Evolutionary conservation across 1,140 invertebrate genomes (phyloP).

Genomic region (Drosophila ercepeae): DNA sequence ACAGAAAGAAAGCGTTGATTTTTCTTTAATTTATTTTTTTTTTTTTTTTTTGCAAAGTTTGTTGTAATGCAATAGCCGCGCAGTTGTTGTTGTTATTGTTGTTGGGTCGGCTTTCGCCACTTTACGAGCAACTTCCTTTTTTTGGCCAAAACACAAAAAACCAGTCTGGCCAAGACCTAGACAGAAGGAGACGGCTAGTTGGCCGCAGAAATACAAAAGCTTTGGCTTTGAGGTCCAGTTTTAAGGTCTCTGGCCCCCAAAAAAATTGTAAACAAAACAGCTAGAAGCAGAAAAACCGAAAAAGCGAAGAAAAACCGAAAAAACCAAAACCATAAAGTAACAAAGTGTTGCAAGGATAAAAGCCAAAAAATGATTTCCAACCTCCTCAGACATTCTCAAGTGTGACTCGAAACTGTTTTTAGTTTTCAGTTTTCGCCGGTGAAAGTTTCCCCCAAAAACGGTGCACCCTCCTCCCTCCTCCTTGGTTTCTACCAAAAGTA

Average conservation of each 20-base stretch:
- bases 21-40: slow-evolving; percentile 29
- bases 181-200: slow-evolving; percentile 11
- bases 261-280: slow-evolving; percentile 70
- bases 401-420: slow-evolving; percentile 17
- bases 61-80: background rate
- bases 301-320: no score
- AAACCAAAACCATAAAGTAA: background rate
- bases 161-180: slow-evolving; percentile 54
- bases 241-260: slow-evolving; percentile 24
- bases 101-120: slow-evolving; percentile 71
- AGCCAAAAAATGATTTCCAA: slow-evolving; percentile 33
- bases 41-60: slow-evolving; percentile 29
- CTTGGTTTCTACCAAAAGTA: slow-evolving; percentile 1
- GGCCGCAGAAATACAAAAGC: background rate
- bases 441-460: slow-evolving; percentile 1
- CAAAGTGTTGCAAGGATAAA: slow-evolving; percentile 27
- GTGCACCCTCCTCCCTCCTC: background rate
- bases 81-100: slow-evolving; percentile 3
- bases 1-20: slow-evolving; percentile 46
- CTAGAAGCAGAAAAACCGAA: no score
- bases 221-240: slow-evolving; percentile 17
- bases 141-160: slow-evolving; percentile 66
- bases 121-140: slow-evolving; percentile 78
- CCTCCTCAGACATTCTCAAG: slow-evolving; percentile 38
- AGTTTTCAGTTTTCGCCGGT: background rate